These are phyloP conservation scores for Acrossocheilus wenchowensis DNA, from an alignment of 2,797 vertebrate genomes.

Conservation along the genomic window DNA sequence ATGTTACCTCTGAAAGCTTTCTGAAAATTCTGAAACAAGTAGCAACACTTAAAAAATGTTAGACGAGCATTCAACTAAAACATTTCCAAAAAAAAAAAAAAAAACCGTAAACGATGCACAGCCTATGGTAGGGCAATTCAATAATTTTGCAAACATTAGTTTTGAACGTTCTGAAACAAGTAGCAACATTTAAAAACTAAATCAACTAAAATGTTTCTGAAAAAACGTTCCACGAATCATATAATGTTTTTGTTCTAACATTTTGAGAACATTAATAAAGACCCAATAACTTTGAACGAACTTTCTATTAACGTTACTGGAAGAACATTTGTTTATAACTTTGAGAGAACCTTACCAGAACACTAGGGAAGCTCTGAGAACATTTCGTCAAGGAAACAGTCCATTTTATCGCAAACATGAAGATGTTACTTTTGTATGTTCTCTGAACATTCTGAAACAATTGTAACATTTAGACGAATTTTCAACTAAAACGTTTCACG, in stretches of 20 bases:
- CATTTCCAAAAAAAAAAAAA: not conserved
- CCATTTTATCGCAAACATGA: not conserved
- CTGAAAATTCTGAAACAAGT: not conserved
- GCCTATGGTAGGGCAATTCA: no score
- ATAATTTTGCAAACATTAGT: no score
- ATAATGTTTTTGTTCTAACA: no score
- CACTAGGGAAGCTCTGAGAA: not conserved
- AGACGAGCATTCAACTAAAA: not conserved
- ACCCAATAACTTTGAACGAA: not conserved
- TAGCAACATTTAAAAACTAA: not conserved
- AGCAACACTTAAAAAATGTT: not conserved
- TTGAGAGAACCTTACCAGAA: not conserved
- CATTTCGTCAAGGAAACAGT: not conserved
- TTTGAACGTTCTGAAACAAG: not conserved
- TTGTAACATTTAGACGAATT: not conserved
- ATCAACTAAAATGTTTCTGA: no score
- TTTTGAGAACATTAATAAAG: not conserved
- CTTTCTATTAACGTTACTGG: not conserved
- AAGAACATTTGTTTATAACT: not conserved
- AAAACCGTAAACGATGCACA: not conserved
- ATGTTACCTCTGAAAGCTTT: not conserved
- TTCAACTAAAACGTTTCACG: not conserved
- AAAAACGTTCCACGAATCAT: not conserved
- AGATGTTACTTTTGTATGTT: not conserved
- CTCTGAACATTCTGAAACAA: constrained; percentile 1